Evolutionary conservation across 2,888 invertebrate genomes (phyloP).

Genomic region (Bellardia pandia): DNA sequence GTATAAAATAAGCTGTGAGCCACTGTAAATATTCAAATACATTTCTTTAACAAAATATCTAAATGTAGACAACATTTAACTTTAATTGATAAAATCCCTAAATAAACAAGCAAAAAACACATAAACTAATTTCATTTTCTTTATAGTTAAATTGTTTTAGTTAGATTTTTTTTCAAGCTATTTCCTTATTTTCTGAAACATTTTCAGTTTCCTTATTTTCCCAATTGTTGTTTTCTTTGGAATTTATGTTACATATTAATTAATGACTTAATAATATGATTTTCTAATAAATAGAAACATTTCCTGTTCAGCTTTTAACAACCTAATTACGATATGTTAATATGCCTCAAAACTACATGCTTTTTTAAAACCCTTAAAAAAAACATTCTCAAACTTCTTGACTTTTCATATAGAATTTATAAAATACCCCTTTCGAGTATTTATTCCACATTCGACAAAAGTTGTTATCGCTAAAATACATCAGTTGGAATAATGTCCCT

Average conservation of each 20-base stretch:
- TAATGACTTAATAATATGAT: conserved; percentile 36
- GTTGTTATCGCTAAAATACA: conserved; percentile 41
- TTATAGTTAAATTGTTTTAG: no score
- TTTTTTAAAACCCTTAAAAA: neutral
- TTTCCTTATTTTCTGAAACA: neutral
- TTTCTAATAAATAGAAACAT: conserved; percentile 26
- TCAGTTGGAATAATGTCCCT: conserved; percentile 40
- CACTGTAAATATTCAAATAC: no score
- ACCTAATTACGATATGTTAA: conserved; percentile 36
- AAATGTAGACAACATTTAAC: no score
- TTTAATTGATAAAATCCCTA: no score
- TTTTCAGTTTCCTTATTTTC: neutral
- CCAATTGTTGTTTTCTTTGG: neutral
- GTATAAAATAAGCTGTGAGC: no score
- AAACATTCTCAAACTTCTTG: neutral
- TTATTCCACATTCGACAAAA: neutral
- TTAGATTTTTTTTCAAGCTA: no score
- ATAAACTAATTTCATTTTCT: neutral
- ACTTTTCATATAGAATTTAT: conserved; percentile 7
- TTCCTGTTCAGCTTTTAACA: conserved; percentile 39
- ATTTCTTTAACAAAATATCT: no score
- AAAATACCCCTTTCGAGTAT: conserved; percentile 18
- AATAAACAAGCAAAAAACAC: no score
- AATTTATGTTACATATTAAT: conserved; percentile 5
- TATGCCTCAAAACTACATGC: neutral